Evolutionary conservation across 2,113 vertebrate genomes (phyloP).

Genomic region (Phaethornis superciliosus): DNA sequence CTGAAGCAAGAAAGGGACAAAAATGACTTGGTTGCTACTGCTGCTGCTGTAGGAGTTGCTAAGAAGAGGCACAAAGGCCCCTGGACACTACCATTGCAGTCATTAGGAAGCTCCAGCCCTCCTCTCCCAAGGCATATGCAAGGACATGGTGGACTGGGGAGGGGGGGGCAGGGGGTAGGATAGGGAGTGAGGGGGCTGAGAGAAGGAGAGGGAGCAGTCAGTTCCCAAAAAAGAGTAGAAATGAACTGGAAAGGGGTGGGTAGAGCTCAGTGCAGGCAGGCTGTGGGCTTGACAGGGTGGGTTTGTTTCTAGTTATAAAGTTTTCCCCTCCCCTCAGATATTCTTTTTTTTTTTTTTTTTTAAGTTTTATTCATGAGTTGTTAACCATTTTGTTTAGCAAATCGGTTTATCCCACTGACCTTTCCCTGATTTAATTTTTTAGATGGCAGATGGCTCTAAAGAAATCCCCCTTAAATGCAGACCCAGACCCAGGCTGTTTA

Average conservation of each 20-base stretch:
- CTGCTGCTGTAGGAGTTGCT: constrained; percentile 37
- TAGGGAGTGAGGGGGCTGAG: rapidly evolving
- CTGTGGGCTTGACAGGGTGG: neutral
- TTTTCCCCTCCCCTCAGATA: constrained; percentile 38
- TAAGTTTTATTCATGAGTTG: constrained; percentile 84
- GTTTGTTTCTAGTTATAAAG: constrained; percentile 17
- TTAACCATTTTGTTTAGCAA: constrained; percentile 84
- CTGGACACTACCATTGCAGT: constrained; percentile 82
- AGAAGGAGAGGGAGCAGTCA: neutral
- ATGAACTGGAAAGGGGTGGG: constrained; percentile 79
- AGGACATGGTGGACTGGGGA: neutral
- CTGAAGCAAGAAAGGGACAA: constrained; percentile 71
- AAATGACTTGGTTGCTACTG: constrained; percentile 46
- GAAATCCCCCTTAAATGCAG: constrained; percentile 69
- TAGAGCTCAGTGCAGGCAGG: constrained; percentile 50
- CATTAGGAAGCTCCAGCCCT: constrained; percentile 83
- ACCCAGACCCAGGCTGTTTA: constrained; percentile 66
- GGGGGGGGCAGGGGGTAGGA: neutral
- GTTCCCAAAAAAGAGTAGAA: constrained; percentile 71
- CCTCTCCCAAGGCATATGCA: constrained; percentile 60
- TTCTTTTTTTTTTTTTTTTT: constrained; percentile 31
- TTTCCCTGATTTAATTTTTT: constrained; percentile 72
- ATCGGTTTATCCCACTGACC: constrained; percentile 81
- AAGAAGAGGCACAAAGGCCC: constrained; percentile 64
- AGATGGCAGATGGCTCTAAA: constrained; percentile 80